phyloP scores from a whole-genome alignment of 2,888 invertebrate species.

The Eledone cirrhosa region DNA sequence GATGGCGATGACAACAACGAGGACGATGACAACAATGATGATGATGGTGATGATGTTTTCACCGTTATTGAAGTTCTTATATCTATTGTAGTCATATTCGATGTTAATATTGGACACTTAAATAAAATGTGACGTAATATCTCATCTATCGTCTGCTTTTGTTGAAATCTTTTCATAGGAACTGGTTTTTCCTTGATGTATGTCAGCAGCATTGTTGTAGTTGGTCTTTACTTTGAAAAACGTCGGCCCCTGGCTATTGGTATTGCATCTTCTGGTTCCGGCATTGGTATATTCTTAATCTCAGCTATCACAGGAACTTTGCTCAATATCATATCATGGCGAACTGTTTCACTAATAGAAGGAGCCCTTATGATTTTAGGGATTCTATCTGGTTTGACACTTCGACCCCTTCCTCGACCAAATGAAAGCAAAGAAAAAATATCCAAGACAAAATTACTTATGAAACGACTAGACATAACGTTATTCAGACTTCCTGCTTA shows the following conservation, averaged over 20 bases:
- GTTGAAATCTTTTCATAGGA: background rate
- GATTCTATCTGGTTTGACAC: background rate
- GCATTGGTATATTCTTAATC: background rate
- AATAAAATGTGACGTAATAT: too few relatives aligned
- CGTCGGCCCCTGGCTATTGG: background rate
- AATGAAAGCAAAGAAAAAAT: background rate
- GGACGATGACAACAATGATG: too few relatives aligned
- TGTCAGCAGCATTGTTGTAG: constrained; percentile 4
- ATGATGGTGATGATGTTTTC: too few relatives aligned
- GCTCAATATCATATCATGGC: constrained; percentile 14
- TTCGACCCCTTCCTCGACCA: background rate
- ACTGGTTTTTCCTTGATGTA: constrained; percentile 17
- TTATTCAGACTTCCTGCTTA: background rate
- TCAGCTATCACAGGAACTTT: constrained; percentile 1
- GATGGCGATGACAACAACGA: too few relatives aligned
- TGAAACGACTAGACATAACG: background rate
- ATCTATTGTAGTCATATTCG: too few relatives aligned
- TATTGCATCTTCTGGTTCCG: constrained; percentile 1
- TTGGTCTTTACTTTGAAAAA: background rate
- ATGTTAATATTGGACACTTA: too few relatives aligned
- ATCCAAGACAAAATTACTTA: background rate
- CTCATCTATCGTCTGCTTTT: too few relatives aligned
- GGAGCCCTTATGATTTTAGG: constrained; percentile 4
- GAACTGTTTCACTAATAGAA: background rate
- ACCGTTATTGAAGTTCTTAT: too few relatives aligned